Conservation (phyloP, 2,797 vertebrate species). For the Parauchenoglanis punctatus region DNA sequence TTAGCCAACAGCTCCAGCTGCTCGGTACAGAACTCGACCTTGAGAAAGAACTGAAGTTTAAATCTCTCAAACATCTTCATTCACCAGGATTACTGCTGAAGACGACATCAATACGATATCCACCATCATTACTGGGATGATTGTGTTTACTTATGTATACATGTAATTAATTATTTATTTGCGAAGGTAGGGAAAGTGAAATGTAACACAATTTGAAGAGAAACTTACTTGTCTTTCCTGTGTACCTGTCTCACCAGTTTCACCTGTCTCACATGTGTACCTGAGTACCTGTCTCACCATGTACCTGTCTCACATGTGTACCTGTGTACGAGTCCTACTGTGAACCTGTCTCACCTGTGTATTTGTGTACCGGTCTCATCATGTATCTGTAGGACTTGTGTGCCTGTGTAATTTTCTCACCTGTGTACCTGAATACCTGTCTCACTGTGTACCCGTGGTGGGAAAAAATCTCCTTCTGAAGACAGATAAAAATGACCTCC, state of each 20-base stretch:
- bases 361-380: neutral
- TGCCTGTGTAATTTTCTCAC: neutral
- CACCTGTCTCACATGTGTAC: neutral
- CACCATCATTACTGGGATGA: neutral
- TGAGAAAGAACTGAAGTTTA: conserved; percentile 15
- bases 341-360: neutral
- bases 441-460: neutral
- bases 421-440: neutral
- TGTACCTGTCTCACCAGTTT: neutral
- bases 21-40: conserved; percentile 13
- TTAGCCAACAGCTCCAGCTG: neutral
- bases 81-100: neutral
- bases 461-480: too few relatives aligned
- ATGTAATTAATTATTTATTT: too few relatives aligned
- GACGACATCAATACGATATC: neutral
- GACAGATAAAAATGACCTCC: too few relatives aligned
- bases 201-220: neutral
- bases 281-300: neutral
- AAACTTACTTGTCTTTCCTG: neutral
- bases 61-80: neutral
- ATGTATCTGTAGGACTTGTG: neutral
- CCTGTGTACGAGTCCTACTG: neutral
- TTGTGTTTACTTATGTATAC: too few relatives aligned
- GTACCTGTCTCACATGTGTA: neutral
- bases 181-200: neutral